These are phyloP conservation scores for Apteryx owenii DNA, from an alignment of 2,113 vertebrate genomes.

Conservation along the genomic window DNA sequence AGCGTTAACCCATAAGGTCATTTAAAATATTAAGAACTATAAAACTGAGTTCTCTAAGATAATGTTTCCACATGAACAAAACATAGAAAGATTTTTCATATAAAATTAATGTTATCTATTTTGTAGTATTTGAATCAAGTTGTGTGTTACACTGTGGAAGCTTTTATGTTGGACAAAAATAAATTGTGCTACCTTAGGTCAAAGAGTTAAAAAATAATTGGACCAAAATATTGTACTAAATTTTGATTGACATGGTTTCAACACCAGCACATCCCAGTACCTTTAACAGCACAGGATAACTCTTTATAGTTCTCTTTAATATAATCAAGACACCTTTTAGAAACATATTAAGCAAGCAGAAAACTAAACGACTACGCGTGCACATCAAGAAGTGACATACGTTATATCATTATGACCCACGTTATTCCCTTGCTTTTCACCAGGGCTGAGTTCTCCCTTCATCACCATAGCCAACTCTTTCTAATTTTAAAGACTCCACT, in stretches of 20 bases:
- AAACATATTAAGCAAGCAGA: not conserved
- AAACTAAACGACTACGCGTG: not conserved
- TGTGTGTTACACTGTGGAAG: not conserved
- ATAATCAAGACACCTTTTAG: not conserved
- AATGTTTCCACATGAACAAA: not conserved
- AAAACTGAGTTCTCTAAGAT: not conserved
- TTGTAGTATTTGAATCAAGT: not conserved
- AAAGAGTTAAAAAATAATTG: not conserved
- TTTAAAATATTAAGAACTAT: not conserved
- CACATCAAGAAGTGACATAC: not conserved
- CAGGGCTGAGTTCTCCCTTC: not conserved
- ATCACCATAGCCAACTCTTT: not conserved
- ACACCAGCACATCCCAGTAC: not conserved
- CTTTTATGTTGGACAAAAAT: not conserved
- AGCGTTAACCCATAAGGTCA: constrained; percentile 2
- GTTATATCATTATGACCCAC: not conserved
- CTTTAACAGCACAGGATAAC: not conserved
- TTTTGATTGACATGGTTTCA: not conserved
- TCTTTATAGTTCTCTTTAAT: not conserved
- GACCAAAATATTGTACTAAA: not conserved
- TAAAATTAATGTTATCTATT: not conserved
- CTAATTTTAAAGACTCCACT: not conserved
- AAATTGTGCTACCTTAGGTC: not conserved
- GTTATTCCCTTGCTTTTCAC: not conserved
- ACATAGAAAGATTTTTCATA: not conserved